Percentiles rank a stretch among this genome's conserved stretches.
Conservation (phyloP, 2,888 invertebrate species). For the Agrotis puta region DNA sequence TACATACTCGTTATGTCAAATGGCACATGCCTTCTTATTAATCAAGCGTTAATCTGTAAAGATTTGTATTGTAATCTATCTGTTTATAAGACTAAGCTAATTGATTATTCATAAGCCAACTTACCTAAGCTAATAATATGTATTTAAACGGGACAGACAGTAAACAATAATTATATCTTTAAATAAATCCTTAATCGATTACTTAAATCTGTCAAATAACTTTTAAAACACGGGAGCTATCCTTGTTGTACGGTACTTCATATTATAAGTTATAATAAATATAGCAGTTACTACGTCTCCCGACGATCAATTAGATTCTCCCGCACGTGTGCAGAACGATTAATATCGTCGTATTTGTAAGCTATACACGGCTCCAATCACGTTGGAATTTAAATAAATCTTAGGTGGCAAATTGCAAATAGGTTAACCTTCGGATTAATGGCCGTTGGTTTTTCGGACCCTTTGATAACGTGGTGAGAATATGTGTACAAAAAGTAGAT, state of each 20-base stretch:
- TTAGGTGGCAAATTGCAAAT: conserved; percentile 64
- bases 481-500: conserved; percentile 31
- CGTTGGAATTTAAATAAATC: conserved; percentile 65
- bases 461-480: conserved; percentile 56
- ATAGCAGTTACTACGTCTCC: conserved; percentile 36
- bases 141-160: conserved; percentile 14
- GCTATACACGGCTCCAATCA: conserved; percentile 60
- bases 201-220: background rate
- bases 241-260: conserved; percentile 16
- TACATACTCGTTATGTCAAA: conserved; percentile 29
- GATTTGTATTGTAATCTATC: conserved; percentile 40
- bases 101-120: conserved; percentile 19
- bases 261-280: conserved; percentile 39
- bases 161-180: background rate
- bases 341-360: conserved; percentile 59
- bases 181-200: background rate
- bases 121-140: conserved; percentile 21
- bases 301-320: conserved; percentile 43
- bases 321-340: conserved; percentile 53
- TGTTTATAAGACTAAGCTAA: conserved; percentile 27
- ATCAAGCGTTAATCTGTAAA: conserved; percentile 32
- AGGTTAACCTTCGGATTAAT: conserved; percentile 58
- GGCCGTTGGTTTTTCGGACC: conserved; percentile 54
- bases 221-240: conserved; percentile 10
- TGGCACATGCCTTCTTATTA: conserved; percentile 33